These are phyloP conservation scores for Yponomeuta sedellus DNA, from an alignment of 2,888 invertebrate genomes.

Conservation along the genomic window DNA sequence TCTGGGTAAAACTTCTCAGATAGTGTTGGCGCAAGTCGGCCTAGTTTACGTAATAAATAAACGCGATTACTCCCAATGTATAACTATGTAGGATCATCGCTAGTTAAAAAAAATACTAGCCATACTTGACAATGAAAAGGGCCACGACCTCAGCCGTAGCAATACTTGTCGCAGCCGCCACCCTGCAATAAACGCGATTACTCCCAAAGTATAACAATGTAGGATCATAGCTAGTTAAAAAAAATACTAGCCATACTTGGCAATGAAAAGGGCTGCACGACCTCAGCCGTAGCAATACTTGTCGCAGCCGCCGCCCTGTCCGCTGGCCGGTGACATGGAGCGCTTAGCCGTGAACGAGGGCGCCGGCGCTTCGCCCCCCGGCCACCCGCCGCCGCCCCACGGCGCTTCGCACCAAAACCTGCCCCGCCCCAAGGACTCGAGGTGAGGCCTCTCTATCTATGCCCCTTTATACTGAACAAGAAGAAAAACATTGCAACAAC, in stretches of 20 bases:
- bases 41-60: too few species aligned
- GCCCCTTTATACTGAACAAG: too few species aligned
- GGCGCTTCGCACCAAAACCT: conserved; percentile 27
- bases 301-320: not conserved
- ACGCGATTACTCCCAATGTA: too few species aligned
- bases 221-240: too few species aligned
- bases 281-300: not conserved
- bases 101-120: too few species aligned
- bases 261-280: not conserved
- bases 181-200: too few species aligned
- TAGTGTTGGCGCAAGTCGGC: too few species aligned
- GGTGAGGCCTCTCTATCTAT: conserved; percentile 32
- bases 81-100: too few species aligned
- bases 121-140: not conserved
- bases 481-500: too few species aligned
- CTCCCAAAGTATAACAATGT: too few species aligned
- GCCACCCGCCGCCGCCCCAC: conserved; percentile 33
- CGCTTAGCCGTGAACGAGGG: conserved; percentile 49
- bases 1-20: too few species aligned
- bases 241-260: too few species aligned
- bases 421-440: conserved; percentile 52
- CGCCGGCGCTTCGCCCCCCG: conserved; percentile 49
- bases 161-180: not conserved
- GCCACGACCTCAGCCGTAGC: not conserved
- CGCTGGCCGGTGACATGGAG: conserved; percentile 47